A percentile compares a stretch with the other conserved stretches of the same genome.
phyloP scores from a whole-genome alignment of 2,888 invertebrate genomes.

The Lymantria monacha region DNA sequence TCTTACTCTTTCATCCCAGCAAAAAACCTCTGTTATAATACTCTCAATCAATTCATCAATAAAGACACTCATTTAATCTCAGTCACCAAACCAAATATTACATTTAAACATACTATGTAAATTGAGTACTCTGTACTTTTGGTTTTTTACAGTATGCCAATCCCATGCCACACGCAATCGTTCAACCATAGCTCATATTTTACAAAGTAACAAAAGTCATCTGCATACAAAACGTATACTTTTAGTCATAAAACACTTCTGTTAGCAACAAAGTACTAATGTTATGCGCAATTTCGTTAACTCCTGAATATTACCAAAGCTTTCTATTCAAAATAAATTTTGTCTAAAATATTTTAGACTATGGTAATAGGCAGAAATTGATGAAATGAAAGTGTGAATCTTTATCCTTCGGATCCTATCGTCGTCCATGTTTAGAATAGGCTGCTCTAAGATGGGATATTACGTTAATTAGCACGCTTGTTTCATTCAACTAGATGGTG shows the following conservation, averaged over 20 bases:
- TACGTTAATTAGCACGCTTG: too few relatives aligned
- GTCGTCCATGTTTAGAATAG: too few relatives aligned
- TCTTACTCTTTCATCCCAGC: too few relatives aligned
- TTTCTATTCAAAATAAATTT: constrained; percentile 23
- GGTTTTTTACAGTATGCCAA: background rate
- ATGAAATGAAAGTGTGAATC: background rate
- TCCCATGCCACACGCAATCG: constrained; percentile 13
- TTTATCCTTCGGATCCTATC: too few relatives aligned
- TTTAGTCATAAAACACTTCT: constrained; percentile 36
- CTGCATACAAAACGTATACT: constrained; percentile 39
- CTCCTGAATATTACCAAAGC: constrained; percentile 26
- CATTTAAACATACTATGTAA: background rate
- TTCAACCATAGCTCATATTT: constrained; percentile 21
- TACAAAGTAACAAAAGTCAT: constrained; percentile 19
- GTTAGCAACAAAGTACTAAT: constrained; percentile 26
- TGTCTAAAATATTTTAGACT: constrained; percentile 8
- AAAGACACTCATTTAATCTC: too few relatives aligned
- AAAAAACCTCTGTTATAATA: too few relatives aligned
- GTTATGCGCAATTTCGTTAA: constrained; percentile 22
- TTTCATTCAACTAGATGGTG: too few relatives aligned
- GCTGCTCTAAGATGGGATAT: too few relatives aligned
- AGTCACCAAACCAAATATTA: too few relatives aligned
- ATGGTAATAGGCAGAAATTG: constrained; percentile 12
- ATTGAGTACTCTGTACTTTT: constrained; percentile 1
- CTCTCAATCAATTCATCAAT: too few relatives aligned